Evolutionary conservation across 2,113 vertebrate species (phyloP).

Genomic region (Microtus richardsoni): DNA sequence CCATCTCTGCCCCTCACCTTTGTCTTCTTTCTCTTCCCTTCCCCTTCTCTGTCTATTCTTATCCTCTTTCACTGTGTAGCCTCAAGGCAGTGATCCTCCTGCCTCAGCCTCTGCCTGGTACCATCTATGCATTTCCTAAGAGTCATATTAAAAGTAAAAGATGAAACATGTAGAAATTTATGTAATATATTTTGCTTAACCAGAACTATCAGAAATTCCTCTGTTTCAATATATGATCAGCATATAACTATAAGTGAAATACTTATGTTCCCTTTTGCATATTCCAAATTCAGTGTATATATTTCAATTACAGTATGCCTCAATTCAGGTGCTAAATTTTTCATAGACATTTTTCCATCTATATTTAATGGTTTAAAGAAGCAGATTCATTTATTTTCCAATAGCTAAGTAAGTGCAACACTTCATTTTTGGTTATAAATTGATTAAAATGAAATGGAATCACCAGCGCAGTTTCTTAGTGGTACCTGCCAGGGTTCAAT

Average conservation of each 20-base stretch:
- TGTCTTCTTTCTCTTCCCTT: background rate
- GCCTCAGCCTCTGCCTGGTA: background rate
- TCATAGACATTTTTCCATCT: background rate
- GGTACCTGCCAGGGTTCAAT: background rate
- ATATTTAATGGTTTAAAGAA: slow-evolving; percentile 2
- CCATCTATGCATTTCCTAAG: background rate
- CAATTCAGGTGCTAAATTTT: background rate
- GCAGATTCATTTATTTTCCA: slow-evolving; percentile 28
- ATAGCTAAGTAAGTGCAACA: background rate
- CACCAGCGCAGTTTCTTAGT: background rate
- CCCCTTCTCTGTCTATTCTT: background rate
- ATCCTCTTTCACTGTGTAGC: background rate
- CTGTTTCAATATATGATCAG: background rate
- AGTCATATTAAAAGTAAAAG: background rate
- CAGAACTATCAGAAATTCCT: background rate
- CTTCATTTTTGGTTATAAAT: slow-evolving; percentile 5
- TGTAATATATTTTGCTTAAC: slow-evolving; percentile 1
- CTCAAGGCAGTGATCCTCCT: background rate
- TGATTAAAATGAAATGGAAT: slow-evolving; percentile 5
- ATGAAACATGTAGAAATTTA: background rate
- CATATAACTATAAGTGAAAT: slow-evolving; percentile 29
- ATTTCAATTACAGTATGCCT: background rate
- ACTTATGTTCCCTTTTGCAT: background rate
- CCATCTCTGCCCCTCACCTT: no score
- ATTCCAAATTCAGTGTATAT: background rate